These are phyloP conservation scores for Balanococcus diminutus DNA, from an alignment of 2,888 invertebrate genomes.

Conservation along the genomic window DNA sequence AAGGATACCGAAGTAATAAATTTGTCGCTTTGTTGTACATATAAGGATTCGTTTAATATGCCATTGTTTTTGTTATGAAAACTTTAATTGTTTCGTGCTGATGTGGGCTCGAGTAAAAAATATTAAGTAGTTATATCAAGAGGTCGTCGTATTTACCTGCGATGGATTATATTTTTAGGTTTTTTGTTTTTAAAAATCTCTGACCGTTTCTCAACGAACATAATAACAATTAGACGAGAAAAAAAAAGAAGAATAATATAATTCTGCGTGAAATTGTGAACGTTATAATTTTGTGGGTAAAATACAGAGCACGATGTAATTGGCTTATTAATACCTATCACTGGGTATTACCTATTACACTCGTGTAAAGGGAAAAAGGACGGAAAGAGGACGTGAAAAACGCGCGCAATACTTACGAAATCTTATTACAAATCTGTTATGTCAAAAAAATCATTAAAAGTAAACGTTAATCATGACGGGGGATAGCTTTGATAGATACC, in stretches of 20 bases:
- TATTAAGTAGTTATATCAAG: neutral
- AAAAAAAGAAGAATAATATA: neutral
- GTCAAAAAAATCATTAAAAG: conserved; percentile 43
- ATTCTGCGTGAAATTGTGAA: conserved; percentile 37
- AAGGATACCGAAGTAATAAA: conserved; percentile 48
- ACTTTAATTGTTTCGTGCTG: conserved; percentile 51
- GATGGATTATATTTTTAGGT: neutral
- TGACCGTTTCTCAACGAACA: neutral
- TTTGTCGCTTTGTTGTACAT: conserved; percentile 53
- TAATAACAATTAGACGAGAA: conserved; percentile 24
- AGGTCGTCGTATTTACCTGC: conserved; percentile 34
- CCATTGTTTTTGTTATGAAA: conserved; percentile 50
- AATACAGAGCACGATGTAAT: conserved; percentile 37
- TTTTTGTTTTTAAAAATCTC: conserved; percentile 6
- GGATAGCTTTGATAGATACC: conserved; percentile 51
- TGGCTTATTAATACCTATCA: conserved; percentile 48
- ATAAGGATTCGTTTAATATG: conserved; percentile 43
- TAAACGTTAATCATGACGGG: conserved; percentile 45
- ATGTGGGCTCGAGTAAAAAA: neutral
- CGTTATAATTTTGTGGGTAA: conserved; percentile 40
- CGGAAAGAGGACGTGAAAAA: neutral
- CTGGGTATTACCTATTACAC: conserved; percentile 13
- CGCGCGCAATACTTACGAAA: conserved; percentile 10
- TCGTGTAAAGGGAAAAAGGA: neutral
- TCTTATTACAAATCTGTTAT: conserved; percentile 32